Percentiles rank a stretch among this genome's conserved stretches.
phyloP scores from a whole-genome alignment of 2,797 vertebrate genomes.

The Simalia tracyae region DNA sequence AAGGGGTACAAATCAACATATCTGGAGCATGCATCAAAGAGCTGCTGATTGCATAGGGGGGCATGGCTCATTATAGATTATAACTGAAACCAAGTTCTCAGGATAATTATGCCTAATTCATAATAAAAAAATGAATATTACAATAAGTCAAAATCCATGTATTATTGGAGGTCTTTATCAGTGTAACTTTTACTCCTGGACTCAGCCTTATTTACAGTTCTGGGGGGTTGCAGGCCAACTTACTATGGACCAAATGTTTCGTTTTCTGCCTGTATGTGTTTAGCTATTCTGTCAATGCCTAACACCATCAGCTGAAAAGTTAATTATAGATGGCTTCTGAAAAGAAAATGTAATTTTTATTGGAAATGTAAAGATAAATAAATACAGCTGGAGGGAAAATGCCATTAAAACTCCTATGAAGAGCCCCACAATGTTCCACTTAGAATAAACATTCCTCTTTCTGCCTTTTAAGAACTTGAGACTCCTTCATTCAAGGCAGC shows the following conservation, averaged over 20 bases:
- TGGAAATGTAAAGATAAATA: constrained; percentile 80
- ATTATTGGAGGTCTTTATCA: not conserved
- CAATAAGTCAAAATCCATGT: not conserved
- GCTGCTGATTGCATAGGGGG: not conserved
- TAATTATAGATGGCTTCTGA: constrained; percentile 83
- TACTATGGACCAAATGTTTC: not conserved
- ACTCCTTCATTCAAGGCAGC: constrained; percentile 64
- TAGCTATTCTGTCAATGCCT: constrained; percentile 38
- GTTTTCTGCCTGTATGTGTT: not conserved
- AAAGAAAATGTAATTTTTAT: constrained; percentile 78
- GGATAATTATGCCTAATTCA: not conserved
- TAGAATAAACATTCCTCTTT: constrained; percentile 71
- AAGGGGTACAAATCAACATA: not conserved
- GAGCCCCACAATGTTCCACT: constrained; percentile 69
- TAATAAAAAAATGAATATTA: not conserved
- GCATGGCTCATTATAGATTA: not conserved
- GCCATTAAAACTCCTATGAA: constrained; percentile 61
- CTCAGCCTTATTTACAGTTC: not conserved
- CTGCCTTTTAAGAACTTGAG: constrained; percentile 63
- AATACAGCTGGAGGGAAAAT: constrained; percentile 81
- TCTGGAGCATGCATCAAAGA: not conserved
- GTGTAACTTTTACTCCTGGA: not conserved
- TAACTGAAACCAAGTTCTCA: not conserved
- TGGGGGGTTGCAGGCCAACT: not conserved
- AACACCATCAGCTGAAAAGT: constrained; percentile 80